These are phyloP conservation scores for Pantala flavescens DNA, from an alignment of 1,140 invertebrate genomes.

Conservation along the genomic window DNA sequence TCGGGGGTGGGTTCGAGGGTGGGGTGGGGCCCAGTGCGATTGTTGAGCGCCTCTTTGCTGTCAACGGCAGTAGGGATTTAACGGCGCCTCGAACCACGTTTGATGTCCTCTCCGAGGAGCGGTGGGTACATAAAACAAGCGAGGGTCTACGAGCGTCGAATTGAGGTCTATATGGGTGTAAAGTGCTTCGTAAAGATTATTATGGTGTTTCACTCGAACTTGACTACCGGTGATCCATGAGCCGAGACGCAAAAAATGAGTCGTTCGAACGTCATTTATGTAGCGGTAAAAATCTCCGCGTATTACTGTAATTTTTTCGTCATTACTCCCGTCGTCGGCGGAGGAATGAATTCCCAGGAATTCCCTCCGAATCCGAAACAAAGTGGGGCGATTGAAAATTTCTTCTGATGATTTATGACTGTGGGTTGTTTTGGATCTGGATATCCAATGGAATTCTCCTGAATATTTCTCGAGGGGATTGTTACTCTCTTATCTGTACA, in stretches of 20 bases:
- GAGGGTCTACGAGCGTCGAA: constrained; percentile 6
- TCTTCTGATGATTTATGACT: too few relatives aligned
- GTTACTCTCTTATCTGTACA: too few relatives aligned
- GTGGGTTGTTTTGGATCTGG: too few relatives aligned
- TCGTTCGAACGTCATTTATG: background rate
- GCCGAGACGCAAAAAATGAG: background rate
- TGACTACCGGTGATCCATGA: background rate
- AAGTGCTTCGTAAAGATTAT: constrained; percentile 7
- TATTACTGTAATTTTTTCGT: background rate
- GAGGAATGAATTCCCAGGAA: too few relatives aligned
- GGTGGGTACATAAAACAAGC: constrained; percentile 8
- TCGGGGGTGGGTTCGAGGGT: too few relatives aligned
- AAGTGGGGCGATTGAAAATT: too few relatives aligned
- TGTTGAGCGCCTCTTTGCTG: constrained; percentile 3
- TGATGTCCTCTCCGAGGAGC: background rate
- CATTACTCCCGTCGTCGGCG: background rate
- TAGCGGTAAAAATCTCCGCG: background rate
- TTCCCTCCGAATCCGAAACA: too few relatives aligned
- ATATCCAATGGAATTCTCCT: too few relatives aligned
- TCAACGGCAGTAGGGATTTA: background rate
- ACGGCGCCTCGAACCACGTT: constrained; percentile 1
- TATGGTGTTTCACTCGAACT: constrained; percentile 6
- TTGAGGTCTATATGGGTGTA: constrained; percentile 4
- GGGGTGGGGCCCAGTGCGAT: background rate
- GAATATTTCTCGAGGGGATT: too few relatives aligned